Evolutionary conservation across 2,888 invertebrate genomes (phyloP).

Genomic region (Plebejus melissa): DNA sequence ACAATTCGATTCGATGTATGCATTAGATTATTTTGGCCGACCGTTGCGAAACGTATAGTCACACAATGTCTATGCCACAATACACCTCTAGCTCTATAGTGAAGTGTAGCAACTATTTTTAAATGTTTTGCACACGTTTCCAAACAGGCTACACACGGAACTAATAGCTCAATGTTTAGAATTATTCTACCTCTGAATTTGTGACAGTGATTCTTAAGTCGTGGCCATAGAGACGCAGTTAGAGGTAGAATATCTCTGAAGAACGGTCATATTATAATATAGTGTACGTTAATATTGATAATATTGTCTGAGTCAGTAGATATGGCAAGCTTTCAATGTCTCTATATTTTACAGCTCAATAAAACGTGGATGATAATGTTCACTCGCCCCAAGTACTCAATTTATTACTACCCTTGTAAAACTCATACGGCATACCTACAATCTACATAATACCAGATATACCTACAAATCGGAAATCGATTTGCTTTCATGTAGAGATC

Average conservation of each 20-base stretch:
- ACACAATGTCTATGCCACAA: background rate
- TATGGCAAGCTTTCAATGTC: constrained; percentile 9
- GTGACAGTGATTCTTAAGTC: background rate
- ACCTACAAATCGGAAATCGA: too few species aligned
- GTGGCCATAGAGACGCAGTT: background rate
- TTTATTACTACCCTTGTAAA: background rate
- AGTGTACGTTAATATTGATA: background rate
- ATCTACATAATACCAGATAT: too few species aligned
- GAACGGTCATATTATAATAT: background rate
- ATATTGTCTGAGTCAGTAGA: background rate
- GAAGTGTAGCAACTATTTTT: constrained; percentile 13
- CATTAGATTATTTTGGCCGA: background rate
- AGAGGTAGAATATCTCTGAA: background rate
- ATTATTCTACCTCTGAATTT: background rate
- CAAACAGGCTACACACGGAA: background rate
- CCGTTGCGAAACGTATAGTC: background rate
- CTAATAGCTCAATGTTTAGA: background rate
- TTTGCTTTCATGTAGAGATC: too few species aligned
- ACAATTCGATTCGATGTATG: background rate
- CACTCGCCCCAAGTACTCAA: background rate
- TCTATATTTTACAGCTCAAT: background rate
- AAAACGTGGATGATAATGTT: background rate
- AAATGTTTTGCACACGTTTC: constrained; percentile 10
- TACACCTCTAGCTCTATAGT: background rate
- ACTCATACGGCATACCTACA: background rate